Evolutionary conservation across 1,140 invertebrate genomes (phyloP), one percentile per base, ranked within the genome.

Genomic region (Rhyzopertha dominica): DNA sequence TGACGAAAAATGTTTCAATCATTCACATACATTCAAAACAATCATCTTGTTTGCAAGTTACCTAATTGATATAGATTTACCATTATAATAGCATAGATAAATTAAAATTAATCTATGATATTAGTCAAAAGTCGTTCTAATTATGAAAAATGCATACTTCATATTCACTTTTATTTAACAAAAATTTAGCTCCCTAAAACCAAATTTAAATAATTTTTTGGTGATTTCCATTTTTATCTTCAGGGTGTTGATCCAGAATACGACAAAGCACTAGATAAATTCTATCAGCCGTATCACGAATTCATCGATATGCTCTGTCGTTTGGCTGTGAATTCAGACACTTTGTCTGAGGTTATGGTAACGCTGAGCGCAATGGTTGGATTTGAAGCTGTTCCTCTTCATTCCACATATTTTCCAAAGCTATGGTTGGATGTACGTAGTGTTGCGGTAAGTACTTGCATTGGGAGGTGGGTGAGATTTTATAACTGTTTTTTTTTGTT

Each of bases 291-390:
- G 0, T 92, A 92, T 68, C 87, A 92, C 61, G 78, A 82, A 35
- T 79, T 91, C 29, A 78, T 91, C 51, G 91, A 95, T 64, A 81
- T 89, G 13, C 84, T 95, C 73, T 90, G 90, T 67, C 76, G 91
- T 12, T 76, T 95, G 47, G 90, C 90, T 25, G 84, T 93, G 30
- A 85, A 83, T 60, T 79, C 86, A 47, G 82, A 87, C 49, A 84
- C 80, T 51, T 78, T 90, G 68, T 84, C 79, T 13, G 83, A 88
- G 56, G 78, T 83, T 30, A 69, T 92, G 29, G 80, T 92, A 43
- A 83, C 82, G 56, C 65, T 92, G 31, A 86, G 84, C 63, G 86
- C 87, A 17, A 84, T 91, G 76, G 80, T 91, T 26, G 90, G 89
- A 37, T 84, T 86, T 55, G 90, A 94, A 75, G 87, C 80, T 25